phyloP scores from a whole-genome alignment of 2,888 invertebrate genomes.

The Noctua janthe region DNA sequence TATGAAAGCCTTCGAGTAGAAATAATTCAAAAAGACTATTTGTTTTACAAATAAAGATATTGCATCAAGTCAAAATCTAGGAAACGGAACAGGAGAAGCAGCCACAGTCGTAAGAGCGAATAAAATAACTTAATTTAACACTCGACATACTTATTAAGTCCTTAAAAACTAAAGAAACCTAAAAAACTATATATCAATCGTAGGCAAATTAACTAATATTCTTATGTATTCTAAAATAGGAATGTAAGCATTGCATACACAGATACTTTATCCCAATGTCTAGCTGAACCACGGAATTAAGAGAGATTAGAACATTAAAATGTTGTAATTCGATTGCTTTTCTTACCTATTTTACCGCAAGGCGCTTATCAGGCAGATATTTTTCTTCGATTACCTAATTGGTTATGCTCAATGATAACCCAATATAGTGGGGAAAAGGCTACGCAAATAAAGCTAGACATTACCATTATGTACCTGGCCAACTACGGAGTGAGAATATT shows the following conservation, averaged over 20 bases:
- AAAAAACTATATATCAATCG: constrained; percentile 37
- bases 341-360: neutral
- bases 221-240: constrained; percentile 54
- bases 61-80: neutral
- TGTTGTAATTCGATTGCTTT: neutral
- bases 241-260: constrained; percentile 49
- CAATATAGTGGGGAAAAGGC: neutral
- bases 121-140: constrained; percentile 41
- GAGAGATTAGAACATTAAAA: neutral
- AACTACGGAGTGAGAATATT: constrained; percentile 54
- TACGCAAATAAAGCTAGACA: constrained; percentile 24
- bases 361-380: neutral
- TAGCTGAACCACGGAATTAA: constrained; percentile 8
- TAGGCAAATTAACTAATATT: constrained; percentile 52
- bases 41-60: neutral
- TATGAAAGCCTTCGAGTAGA: neutral
- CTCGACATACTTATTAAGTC: constrained; percentile 18
- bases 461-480: constrained; percentile 25
- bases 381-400: neutral
- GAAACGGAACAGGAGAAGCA: neutral
- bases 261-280: constrained; percentile 28
- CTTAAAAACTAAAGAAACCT: constrained; percentile 34
- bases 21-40: neutral
- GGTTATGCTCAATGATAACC: neutral
- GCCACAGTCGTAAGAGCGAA: constrained; percentile 45